phyloP scores from a whole-genome alignment of 1,140 invertebrate genomes.

The Polyergus mexicanus region DNA sequence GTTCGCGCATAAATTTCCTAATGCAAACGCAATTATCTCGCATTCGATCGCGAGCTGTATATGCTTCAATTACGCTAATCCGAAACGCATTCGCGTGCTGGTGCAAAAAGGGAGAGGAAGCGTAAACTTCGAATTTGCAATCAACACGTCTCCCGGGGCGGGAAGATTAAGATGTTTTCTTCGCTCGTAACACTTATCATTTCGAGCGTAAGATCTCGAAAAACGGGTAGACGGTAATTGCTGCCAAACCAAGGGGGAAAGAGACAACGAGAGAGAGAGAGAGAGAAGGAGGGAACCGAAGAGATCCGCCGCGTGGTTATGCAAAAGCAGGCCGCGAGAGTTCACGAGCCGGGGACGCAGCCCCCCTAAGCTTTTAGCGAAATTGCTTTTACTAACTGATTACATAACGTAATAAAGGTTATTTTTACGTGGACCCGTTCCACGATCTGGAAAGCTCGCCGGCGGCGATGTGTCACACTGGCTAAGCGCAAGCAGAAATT shows the following conservation, averaged over 20 bases:
- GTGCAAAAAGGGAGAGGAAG: neutral
- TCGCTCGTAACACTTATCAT: slow-evolving; percentile 69
- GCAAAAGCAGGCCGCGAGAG: slow-evolving; percentile 69
- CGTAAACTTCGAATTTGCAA: slow-evolving; percentile 65
- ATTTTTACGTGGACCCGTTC: slow-evolving; percentile 66
- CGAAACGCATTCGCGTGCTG: slow-evolving; percentile 28
- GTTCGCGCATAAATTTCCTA: slow-evolving; percentile 56
- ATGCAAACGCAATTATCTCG: slow-evolving; percentile 49
- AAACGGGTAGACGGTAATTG: slow-evolving; percentile 71
- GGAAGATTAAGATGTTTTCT: slow-evolving; percentile 65
- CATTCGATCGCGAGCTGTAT: slow-evolving; percentile 41
- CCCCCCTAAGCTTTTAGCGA: slow-evolving; percentile 71
- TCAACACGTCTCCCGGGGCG: neutral
- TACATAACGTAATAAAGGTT: slow-evolving; percentile 75
- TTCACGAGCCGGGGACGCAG: slow-evolving; percentile 21
- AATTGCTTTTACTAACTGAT: slow-evolving; percentile 78
- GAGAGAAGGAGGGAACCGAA: neutral
- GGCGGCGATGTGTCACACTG: slow-evolving; percentile 66
- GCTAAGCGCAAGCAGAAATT: slow-evolving; percentile 9
- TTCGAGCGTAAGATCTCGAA: slow-evolving; percentile 63
- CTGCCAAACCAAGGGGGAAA: slow-evolving; percentile 56
- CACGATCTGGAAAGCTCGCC: slow-evolving; percentile 63
- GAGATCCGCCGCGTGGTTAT: slow-evolving; percentile 64
- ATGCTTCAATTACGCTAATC: slow-evolving; percentile 70
- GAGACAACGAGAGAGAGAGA: neutral